Conservation (phyloP, 2,888 invertebrate genomes). For the Stratiomys singularior region DNA sequence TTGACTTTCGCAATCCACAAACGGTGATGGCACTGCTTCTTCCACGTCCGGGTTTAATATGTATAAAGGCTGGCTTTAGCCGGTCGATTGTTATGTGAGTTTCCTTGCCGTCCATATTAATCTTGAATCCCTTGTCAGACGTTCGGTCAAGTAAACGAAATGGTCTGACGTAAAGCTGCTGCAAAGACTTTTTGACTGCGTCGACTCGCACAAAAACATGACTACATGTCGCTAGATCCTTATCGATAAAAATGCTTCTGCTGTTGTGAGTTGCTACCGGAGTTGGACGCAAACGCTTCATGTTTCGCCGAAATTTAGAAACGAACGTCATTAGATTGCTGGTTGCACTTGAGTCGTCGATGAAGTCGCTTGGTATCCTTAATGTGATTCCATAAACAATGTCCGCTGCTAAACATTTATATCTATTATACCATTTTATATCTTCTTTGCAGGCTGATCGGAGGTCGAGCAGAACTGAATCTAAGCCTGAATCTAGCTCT, state of each 20-base stretch:
- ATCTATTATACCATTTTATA: no score
- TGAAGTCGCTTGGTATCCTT: no score
- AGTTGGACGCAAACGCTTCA: background rate
- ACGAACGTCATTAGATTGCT: background rate
- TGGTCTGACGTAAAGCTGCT: background rate
- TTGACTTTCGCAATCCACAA: background rate
- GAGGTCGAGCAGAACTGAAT: no score
- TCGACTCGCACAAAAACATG: background rate
- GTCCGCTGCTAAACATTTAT: no score
- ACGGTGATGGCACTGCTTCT: background rate
- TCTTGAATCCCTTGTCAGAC: background rate
- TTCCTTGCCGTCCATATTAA: background rate
- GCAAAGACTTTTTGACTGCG: background rate
- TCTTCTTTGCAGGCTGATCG: no score
- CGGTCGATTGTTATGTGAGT: background rate
- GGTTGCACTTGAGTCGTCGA: no score
- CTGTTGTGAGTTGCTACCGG: background rate
- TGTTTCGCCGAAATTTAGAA: background rate
- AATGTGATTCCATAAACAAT: no score
- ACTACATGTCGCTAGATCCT: background rate
- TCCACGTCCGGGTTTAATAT: no score
- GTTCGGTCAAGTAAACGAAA: background rate
- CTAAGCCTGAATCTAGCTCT: no score
- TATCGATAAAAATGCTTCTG: background rate
- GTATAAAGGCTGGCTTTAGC: background rate